phyloP scores from a whole-genome alignment of 2,113 vertebrate species.

The Odobenus rosmarus region DNA sequence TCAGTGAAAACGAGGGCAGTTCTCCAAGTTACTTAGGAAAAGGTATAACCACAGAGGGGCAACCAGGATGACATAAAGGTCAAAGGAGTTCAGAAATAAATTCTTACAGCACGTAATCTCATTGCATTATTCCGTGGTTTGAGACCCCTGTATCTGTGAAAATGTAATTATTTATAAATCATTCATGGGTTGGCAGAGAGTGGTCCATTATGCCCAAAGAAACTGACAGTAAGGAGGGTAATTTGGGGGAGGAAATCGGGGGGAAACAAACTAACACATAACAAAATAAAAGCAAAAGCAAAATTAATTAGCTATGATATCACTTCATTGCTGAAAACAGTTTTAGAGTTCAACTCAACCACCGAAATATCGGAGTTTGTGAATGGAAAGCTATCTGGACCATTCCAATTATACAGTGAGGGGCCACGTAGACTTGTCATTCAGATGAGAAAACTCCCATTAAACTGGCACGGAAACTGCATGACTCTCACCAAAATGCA shows the following conservation, averaged over 20 bases:
- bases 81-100: background rate
- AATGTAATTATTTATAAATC: slow-evolving; percentile 14
- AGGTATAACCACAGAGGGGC: background rate
- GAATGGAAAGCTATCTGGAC: background rate
- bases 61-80: background rate
- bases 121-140: background rate
- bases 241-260: background rate
- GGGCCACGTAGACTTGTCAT: background rate
- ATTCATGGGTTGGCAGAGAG: background rate
- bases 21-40: background rate
- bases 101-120: background rate
- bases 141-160: background rate
- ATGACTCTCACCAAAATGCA: slow-evolving; percentile 1
- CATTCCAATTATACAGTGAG: background rate
- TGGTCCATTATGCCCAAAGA: background rate
- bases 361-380: background rate
- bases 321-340: background rate
- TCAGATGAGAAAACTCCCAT: slow-evolving; percentile 12
- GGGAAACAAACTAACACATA: background rate
- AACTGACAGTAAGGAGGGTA: background rate
- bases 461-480: background rate
- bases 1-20: background rate
- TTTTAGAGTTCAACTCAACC: background rate
- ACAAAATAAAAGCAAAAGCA: slow-evolving; percentile 45
- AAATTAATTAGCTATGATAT: slow-evolving; percentile 12